A percentile compares a stretch with the other conserved stretches of the same genome.
Conservation (phyloP, 2,113 vertebrate species). For the Cryptomyrus ogoouensis region DNA sequence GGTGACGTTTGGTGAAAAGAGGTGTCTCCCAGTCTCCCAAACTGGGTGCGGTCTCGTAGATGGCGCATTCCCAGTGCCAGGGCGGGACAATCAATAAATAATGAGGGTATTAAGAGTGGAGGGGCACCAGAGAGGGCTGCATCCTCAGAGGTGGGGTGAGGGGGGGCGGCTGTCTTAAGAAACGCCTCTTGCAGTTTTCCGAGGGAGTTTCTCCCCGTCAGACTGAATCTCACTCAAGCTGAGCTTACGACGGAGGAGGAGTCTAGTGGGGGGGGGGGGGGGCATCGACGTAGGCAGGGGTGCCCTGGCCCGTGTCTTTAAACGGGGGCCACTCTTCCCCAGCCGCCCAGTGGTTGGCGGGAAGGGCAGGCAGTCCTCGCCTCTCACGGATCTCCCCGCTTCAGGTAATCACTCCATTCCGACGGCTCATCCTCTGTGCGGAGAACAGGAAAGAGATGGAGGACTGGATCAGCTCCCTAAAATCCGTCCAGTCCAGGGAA, state of each 20-base stretch:
- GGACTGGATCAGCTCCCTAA: constrained; percentile 86
- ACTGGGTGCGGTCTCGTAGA: neutral
- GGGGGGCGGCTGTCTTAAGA: constrained; percentile 28
- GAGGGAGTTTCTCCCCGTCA: constrained; percentile 51
- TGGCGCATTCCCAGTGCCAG: neutral
- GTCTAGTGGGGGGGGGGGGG: neutral
- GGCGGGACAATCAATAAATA: constrained; percentile 52
- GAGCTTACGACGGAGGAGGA: constrained; percentile 18
- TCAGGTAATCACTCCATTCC: constrained; percentile 85
- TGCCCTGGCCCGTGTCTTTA: constrained; percentile 46
- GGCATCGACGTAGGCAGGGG: constrained; percentile 27
- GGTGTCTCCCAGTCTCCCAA: neutral
- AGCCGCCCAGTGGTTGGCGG: constrained; percentile 40
- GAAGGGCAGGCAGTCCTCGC: constrained; percentile 24
- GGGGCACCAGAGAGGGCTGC: constrained; percentile 30
- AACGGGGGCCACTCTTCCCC: constrained; percentile 38
- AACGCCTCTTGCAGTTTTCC: constrained; percentile 49
- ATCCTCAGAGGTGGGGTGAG: constrained; percentile 21
- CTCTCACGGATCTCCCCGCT: constrained; percentile 21
- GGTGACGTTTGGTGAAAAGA: neutral
- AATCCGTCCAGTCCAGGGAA: constrained; percentile 88
- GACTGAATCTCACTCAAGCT: constrained; percentile 50
- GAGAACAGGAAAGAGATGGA: constrained; percentile 91
- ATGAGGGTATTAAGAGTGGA: constrained; percentile 47
- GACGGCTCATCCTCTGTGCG: constrained; percentile 80